phyloP scores from a whole-genome alignment of 2,888 invertebrate genomes.

The Onthophagus sagittarius region DNA sequence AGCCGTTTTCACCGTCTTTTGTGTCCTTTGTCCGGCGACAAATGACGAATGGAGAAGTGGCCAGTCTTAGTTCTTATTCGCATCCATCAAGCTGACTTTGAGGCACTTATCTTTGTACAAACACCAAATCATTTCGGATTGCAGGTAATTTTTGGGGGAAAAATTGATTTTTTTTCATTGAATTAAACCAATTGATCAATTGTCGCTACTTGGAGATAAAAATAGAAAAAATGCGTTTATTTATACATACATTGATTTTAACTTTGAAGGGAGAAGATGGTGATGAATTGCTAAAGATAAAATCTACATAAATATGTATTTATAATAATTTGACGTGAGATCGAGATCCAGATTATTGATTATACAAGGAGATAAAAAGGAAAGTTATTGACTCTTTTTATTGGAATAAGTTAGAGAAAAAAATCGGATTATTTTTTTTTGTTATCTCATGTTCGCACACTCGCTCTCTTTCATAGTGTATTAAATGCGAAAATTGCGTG shows the following conservation, averaged over 20 bases:
- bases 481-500: too few species aligned
- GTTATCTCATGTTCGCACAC: too few species aligned
- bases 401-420: too few species aligned
- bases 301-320: background rate
- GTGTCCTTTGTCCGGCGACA: conserved; percentile 7
- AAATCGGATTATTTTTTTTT: too few species aligned
- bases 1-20: background rate
- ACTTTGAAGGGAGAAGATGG: background rate
- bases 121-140: background rate
- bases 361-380: too few species aligned
- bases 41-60: background rate
- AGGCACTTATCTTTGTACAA: background rate
- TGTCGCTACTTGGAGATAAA: background rate
- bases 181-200: too few species aligned
- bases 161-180: background rate
- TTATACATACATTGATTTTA: background rate
- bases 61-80: conserved; percentile 3
- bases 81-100: conserved; percentile 7
- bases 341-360: too few species aligned
- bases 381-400: too few species aligned
- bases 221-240: background rate
- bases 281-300: background rate
- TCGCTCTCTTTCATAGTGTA: too few species aligned
- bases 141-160: too few species aligned
- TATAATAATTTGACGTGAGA: too few species aligned